Percentiles rank a stretch among this genome's conserved stretches.
These are phyloP conservation scores for Propithecus coquereli DNA, from an alignment of 2,113 vertebrate genomes.

Conservation along the genomic window DNA sequence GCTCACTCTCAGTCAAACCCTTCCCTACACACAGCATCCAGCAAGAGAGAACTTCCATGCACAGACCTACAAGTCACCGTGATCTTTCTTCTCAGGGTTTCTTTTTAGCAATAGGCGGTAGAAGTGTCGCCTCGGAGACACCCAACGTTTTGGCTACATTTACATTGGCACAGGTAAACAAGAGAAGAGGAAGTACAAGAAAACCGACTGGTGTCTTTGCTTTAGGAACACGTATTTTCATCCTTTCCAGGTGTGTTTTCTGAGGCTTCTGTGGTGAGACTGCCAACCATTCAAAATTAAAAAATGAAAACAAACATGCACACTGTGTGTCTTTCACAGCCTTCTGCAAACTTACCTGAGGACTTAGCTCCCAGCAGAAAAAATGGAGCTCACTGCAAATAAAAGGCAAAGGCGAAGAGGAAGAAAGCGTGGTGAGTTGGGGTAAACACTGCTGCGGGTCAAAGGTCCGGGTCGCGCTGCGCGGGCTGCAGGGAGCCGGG, in stretches of 20 bases:
- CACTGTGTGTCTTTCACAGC: not conserved
- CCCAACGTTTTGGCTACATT: not conserved
- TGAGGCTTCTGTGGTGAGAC: not conserved
- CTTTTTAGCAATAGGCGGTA: not conserved
- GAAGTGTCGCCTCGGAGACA: not conserved
- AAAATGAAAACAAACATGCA: not conserved
- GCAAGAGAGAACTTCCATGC: not conserved
- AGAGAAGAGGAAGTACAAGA: not conserved
- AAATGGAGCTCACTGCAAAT: not conserved
- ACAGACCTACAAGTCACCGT: not conserved
- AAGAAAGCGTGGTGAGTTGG: not conserved
- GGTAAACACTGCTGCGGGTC: not conserved
- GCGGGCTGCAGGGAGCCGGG: too few relatives aligned
- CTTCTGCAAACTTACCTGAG: not conserved
- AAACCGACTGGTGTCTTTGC: not conserved
- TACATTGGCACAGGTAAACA: not conserved
- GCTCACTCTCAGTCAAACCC: not conserved
- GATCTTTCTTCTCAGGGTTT: not conserved
- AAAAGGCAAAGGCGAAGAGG: not conserved
- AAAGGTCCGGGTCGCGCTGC: not conserved
- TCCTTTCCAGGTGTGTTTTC: not conserved
- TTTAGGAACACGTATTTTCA: not conserved
- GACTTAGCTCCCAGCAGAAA: not conserved
- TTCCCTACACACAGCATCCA: not conserved
- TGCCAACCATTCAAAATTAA: not conserved